phyloP scores from a whole-genome alignment of 2,888 invertebrate genomes.

The Tipula lateralis region DNA sequence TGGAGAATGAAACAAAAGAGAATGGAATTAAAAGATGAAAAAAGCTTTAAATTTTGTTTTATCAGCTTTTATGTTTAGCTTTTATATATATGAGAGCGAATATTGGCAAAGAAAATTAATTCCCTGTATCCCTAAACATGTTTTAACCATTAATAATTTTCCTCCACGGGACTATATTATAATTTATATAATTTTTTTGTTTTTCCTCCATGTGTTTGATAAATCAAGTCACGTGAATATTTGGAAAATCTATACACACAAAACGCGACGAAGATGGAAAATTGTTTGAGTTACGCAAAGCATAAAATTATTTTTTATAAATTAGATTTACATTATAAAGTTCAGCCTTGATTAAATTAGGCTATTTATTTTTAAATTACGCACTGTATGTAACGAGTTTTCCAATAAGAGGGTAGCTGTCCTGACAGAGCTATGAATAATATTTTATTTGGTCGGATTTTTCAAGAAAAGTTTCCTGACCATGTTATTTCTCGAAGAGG shows the following conservation, averaged over 20 bases:
- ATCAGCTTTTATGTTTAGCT: background rate
- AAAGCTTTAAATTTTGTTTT: background rate
- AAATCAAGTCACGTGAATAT: background rate
- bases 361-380: conserved; percentile 11
- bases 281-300: background rate
- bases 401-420: too few relatives aligned
- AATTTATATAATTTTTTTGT: background rate
- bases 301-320: background rate
- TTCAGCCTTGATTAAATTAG: background rate
- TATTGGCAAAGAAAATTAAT: conserved; percentile 19
- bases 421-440: too few relatives aligned
- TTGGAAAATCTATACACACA: background rate
- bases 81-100: background rate
- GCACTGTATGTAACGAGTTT: background rate
- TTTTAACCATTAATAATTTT: conserved; percentile 11
- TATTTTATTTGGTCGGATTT: too few relatives aligned
- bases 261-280: background rate
- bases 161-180: background rate
- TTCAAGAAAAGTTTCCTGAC: too few relatives aligned
- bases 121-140: conserved; percentile 11
- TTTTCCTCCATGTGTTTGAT: background rate
- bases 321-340: conserved; percentile 11
- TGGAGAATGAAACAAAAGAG: background rate
- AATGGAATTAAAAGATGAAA: background rate
- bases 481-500: too few relatives aligned